Conservation (phyloP, 2,888 invertebrate genomes). For the Allacma fusca region DNA sequence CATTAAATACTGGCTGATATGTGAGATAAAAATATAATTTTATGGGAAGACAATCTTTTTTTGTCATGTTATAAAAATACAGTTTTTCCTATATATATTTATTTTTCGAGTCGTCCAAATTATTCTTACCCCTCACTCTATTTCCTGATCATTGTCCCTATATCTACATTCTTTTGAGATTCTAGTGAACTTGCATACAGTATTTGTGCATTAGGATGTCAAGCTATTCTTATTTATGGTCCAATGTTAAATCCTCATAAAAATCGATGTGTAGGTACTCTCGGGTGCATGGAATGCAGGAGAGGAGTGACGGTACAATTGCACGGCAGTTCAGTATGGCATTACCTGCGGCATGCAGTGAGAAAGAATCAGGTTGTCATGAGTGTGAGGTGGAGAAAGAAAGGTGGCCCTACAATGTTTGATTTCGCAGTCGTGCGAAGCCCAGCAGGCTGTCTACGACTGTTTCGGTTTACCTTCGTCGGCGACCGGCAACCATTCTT, state of each 20-base stretch:
- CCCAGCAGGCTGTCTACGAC: constrained; percentile 41
- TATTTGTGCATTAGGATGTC: no score
- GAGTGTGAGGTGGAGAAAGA: constrained; percentile 34
- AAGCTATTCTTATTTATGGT: no score
- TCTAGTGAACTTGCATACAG: no score
- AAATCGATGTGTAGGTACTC: no score
- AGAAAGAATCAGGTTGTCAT: constrained; percentile 39
- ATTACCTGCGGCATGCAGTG: constrained; percentile 43
- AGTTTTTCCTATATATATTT: no score
- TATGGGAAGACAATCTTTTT: background rate
- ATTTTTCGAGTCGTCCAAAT: no score
- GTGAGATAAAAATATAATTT: constrained; percentile 17
- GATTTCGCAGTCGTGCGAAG: constrained; percentile 41
- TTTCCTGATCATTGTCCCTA: no score
- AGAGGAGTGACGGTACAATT: background rate
- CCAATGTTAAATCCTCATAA: no score
- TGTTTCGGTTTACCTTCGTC: constrained; percentile 23
- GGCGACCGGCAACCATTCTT: constrained; percentile 28
- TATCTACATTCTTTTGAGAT: no score
- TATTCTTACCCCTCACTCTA: no score
- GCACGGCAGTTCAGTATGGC: background rate
- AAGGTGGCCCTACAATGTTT: constrained; percentile 42
- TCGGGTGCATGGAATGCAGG: background rate
- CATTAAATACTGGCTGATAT: background rate
- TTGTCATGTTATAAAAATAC: no score